These are phyloP conservation scores for Acleris literana DNA, from an alignment of 2,888 invertebrate genomes.

Conservation along the genomic window DNA sequence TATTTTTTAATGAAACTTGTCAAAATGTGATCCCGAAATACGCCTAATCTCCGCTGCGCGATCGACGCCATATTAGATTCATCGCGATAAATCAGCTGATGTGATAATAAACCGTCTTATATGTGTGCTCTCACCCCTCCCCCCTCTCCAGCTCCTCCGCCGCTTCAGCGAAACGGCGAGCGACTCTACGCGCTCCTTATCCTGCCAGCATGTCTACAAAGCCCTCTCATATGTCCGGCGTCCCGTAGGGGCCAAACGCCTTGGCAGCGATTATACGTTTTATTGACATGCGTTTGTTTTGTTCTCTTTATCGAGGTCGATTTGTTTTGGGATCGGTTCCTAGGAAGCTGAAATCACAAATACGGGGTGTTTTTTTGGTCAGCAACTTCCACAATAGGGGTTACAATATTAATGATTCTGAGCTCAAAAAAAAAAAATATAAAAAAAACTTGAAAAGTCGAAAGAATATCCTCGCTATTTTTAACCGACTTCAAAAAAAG, in stretches of 20 bases:
- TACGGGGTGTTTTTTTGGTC: too few relatives aligned
- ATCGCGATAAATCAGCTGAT: not conserved
- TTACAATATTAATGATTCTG: too few relatives aligned
- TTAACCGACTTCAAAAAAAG: too few relatives aligned
- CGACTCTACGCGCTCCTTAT: not conserved
- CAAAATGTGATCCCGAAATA: too few relatives aligned
- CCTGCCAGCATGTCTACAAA: not conserved
- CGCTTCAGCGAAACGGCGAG: not conserved
- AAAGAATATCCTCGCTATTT: too few relatives aligned
- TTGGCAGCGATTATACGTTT: conserved; percentile 1
- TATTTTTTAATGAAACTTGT: too few relatives aligned
- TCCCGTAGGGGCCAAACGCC: not conserved
- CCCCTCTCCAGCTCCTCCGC: not conserved
- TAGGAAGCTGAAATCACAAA: too few relatives aligned
- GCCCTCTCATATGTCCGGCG: not conserved
- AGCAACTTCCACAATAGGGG: too few relatives aligned
- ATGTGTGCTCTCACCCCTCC: too few relatives aligned
- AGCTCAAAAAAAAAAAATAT: too few relatives aligned
- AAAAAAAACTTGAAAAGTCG: too few relatives aligned
- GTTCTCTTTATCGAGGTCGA: not conserved
- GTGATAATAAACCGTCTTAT: not conserved
- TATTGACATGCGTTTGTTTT: not conserved
- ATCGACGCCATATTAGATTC: not conserved
- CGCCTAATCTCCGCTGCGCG: not conserved
- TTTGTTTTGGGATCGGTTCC: not conserved